Evolutionary conservation across 2,888 invertebrate species (phyloP).

Genomic region (Baccha elongata): DNA sequence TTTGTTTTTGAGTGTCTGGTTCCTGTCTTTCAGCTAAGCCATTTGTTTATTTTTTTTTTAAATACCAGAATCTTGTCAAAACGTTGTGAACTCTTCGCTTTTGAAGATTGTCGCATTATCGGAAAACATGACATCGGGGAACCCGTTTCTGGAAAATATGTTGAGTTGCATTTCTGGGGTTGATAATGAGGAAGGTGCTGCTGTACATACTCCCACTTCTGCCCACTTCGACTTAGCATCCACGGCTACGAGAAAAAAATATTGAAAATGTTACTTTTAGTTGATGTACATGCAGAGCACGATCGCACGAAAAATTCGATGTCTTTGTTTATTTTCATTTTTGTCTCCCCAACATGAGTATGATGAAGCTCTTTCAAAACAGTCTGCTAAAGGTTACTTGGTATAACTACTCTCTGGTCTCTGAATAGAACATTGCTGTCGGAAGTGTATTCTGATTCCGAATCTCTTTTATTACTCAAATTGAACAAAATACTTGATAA

Average conservation of each 20-base stretch:
- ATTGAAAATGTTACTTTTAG: conserved; percentile 27
- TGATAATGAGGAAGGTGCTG: conserved; percentile 24
- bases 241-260: conserved; percentile 17
- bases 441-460: conserved; percentile 41
- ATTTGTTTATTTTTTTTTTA: neutral
- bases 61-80: neutral
- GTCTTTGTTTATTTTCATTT: no score
- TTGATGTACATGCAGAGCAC: conserved; percentile 57
- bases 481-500: conserved; percentile 38
- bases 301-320: conserved; percentile 73
- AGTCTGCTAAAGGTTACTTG: conserved; percentile 39
- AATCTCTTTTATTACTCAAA: conserved; percentile 15
- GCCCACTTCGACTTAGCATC: conserved; percentile 18
- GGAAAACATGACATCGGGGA: conserved; percentile 11
- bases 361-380: conserved; percentile 74
- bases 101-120: conserved; percentile 21
- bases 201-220: conserved; percentile 11
- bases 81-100: conserved; percentile 17
- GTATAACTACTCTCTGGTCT: conserved; percentile 71
- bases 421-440: conserved; percentile 65
- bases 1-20: conserved; percentile 2
- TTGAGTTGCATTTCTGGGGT: neutral
- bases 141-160: conserved; percentile 14
- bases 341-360: conserved; percentile 75
- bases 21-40: neutral